phyloP scores from a whole-genome alignment of 2,113 vertebrate genomes.

The Protomyctophum bolini region DNA sequence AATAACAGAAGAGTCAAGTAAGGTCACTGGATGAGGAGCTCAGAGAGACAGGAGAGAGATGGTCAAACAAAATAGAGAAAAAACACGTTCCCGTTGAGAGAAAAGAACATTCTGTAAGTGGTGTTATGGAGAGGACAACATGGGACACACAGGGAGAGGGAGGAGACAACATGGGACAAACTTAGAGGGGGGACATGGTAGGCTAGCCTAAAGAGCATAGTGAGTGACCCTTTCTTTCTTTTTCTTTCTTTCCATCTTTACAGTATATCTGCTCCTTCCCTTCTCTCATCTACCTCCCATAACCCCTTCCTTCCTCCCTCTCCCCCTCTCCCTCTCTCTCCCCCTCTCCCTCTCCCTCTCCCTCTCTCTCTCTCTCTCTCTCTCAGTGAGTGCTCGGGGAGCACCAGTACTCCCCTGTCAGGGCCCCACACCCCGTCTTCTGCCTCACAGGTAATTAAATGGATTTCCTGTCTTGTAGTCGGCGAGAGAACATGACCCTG shows the following conservation, averaged over 20 bases:
- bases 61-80: too few species aligned
- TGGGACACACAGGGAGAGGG: not conserved
- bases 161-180: slow-evolving; percentile 12
- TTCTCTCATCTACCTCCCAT: not conserved
- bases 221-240: not conserved
- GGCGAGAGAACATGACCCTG: slow-evolving; percentile 92
- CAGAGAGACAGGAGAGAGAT: too few species aligned
- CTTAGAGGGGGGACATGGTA: not conserved
- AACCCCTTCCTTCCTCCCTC: slow-evolving; percentile 20
- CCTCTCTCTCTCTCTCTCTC: slow-evolving; percentile 35
- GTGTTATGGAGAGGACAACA: not conserved
- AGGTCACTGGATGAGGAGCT: too few species aligned
- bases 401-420: slow-evolving; percentile 90
- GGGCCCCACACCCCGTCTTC: slow-evolving; percentile 88
- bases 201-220: too few species aligned
- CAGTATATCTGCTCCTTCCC: slow-evolving; percentile 4
- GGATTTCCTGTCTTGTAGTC: slow-evolving; percentile 99
- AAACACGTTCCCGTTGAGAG: not conserved
- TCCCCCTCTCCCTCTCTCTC: slow-evolving; percentile 50
- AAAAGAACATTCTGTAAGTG: not conserved
- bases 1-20: too few species aligned
- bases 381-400: slow-evolving; percentile 86
- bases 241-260: not conserved
- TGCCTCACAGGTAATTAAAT: slow-evolving; percentile 99
- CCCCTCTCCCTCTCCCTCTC: slow-evolving; percentile 9